These are phyloP conservation scores for Tenthredo mesomela DNA, from an alignment of 2,888 invertebrate species.

Conservation along the genomic window DNA sequence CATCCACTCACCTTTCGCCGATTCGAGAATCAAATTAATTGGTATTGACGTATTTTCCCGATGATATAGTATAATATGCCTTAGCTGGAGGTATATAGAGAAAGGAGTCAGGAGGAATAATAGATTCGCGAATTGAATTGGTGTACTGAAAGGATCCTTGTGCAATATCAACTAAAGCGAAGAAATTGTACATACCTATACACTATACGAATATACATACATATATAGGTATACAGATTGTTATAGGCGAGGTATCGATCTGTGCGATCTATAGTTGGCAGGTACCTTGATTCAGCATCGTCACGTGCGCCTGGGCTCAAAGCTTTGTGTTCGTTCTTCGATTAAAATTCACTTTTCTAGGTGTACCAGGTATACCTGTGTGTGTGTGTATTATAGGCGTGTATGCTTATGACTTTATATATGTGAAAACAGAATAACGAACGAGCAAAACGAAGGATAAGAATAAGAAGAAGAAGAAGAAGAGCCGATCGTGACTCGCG, in stretches of 20 bases:
- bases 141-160: slow-evolving; percentile 33
- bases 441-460: neutral
- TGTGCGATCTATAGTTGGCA: neutral
- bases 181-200: neutral
- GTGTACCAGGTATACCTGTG: neutral
- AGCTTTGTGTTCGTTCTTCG: slow-evolving; percentile 36
- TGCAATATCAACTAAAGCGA: neutral
- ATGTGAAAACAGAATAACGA: neutral
- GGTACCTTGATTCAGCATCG: slow-evolving; percentile 11
- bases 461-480: slow-evolving; percentile 1
- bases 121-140: slow-evolving; percentile 47
- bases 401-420: neutral
- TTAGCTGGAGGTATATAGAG: neutral
- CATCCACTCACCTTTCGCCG: neutral
- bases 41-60: slow-evolving; percentile 31
- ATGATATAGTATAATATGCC: no score
- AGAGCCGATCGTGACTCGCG: slow-evolving; percentile 38
- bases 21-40: slow-evolving; percentile 21
- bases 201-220: neutral
- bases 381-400: neutral
- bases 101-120: slow-evolving; percentile 12
- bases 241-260: slow-evolving; percentile 10
- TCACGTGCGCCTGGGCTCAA: slow-evolving; percentile 20
- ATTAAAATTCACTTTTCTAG: slow-evolving; percentile 39
- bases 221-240: neutral